These are phyloP conservation scores for Macrotis lagotis DNA, from an alignment of 2,113 vertebrate species.

Conservation along the genomic window DNA sequence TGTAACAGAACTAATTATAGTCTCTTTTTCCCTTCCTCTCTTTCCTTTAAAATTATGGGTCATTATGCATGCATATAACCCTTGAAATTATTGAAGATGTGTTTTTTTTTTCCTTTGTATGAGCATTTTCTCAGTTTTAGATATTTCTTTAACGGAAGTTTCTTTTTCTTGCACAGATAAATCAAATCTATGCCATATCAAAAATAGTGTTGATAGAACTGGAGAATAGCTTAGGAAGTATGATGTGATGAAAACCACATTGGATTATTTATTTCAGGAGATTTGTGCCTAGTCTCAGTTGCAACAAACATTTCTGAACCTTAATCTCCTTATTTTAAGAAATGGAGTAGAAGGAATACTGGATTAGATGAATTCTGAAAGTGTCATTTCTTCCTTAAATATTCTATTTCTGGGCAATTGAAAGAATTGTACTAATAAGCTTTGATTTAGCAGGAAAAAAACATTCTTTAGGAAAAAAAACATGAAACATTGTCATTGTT, in stretches of 20 bases:
- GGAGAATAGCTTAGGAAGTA: background rate
- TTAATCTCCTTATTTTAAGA: background rate
- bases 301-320: background rate
- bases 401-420: background rate
- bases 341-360: background rate
- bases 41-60: background rate
- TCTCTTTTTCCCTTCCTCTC: background rate
- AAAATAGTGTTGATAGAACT: background rate
- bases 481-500: background rate
- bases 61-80: background rate
- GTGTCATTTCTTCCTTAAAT: background rate
- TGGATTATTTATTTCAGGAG: background rate
- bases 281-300: background rate
- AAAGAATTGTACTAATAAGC: background rate
- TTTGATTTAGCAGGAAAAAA: background rate
- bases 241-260: background rate
- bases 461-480: background rate
- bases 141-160: background rate
- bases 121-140: background rate
- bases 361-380: background rate
- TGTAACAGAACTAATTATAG: background rate
- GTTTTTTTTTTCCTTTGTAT: background rate
- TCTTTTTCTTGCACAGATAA: background rate
- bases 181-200: background rate
- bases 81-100: background rate